These are phyloP conservation scores for Cephus sareptanus DNA, from an alignment of 2,888 invertebrate genomes.

Conservation along the genomic window DNA sequence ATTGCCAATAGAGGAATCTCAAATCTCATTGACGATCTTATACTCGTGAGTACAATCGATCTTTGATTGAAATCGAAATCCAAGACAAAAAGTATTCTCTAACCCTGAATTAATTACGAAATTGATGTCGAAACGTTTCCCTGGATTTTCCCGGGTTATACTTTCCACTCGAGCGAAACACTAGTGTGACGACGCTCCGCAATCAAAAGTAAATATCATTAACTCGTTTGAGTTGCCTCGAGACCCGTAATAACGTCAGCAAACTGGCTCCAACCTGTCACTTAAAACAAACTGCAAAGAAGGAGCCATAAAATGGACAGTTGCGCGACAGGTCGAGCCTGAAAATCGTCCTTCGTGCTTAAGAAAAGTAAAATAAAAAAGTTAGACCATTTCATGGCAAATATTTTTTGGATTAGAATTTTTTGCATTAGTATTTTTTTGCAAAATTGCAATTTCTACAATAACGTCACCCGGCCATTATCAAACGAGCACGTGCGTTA, in stretches of 20 bases:
- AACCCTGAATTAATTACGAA: neutral
- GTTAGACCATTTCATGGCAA: neutral
- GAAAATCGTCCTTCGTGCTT: neutral
- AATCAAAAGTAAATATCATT: neutral
- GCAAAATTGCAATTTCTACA: neutral
- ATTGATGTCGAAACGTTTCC: neutral
- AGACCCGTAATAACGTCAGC: neutral
- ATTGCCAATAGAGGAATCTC: constrained; percentile 89
- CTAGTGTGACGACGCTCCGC: neutral
- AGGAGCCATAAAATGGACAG: neutral
- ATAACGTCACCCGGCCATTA: neutral
- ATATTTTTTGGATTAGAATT: neutral
- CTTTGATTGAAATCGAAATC: neutral
- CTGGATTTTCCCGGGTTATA: neutral
- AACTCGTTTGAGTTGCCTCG: neutral
- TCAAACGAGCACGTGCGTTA: neutral
- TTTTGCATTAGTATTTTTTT: neutral
- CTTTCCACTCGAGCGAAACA: neutral
- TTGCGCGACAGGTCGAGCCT: neutral
- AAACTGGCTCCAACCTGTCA: neutral
- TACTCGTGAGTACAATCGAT: constrained; percentile 73
- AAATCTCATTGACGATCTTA: constrained; percentile 88
- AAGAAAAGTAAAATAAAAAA: neutral
- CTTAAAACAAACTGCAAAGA: neutral
- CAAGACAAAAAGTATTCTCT: neutral